Conservation (phyloP, 2,797 vertebrate species). For the Cyprinella venusta region DNA sequence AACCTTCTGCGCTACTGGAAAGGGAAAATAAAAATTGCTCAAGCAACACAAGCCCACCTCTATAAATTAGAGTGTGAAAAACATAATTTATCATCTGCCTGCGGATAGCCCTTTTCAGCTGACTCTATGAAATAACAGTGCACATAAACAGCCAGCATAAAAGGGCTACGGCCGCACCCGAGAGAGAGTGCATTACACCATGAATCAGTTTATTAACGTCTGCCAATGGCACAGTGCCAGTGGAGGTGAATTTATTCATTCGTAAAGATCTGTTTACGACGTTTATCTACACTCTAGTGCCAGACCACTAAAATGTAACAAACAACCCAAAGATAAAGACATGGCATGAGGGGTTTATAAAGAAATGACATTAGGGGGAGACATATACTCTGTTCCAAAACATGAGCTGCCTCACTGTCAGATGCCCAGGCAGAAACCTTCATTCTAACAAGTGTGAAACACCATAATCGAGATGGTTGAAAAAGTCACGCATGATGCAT, state of each 20-base stretch:
- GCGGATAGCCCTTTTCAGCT: slow-evolving; percentile 73
- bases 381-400: slow-evolving; percentile 22
- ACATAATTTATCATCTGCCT: slow-evolving; percentile 74
- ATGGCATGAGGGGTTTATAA: slow-evolving; percentile 26
- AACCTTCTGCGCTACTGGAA: not conserved
- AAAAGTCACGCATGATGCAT: not conserved
- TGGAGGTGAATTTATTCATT: slow-evolving; percentile 76
- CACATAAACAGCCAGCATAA: slow-evolving; percentile 78
- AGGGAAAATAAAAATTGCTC: slow-evolving; percentile 63
- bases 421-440: not conserved
- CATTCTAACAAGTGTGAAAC: not conserved
- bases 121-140: slow-evolving; percentile 78
- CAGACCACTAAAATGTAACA: slow-evolving; percentile 73
- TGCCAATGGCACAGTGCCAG: slow-evolving; percentile 60
- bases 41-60: slow-evolving; percentile 64
- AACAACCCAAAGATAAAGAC: slow-evolving; percentile 69
- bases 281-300: slow-evolving; percentile 76
- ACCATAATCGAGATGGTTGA: not conserved
- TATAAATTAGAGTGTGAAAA: slow-evolving; percentile 73
- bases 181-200: slow-evolving; percentile 75
- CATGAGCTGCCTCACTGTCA: not conserved
- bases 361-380: slow-evolving; percentile 16
- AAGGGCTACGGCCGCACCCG: slow-evolving; percentile 66
- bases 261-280: slow-evolving; percentile 77
- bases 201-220: slow-evolving; percentile 81